Base-by-base conservation (phyloP, 2,888 invertebrate genomes). In the Ophioninae sp. region DNA sequence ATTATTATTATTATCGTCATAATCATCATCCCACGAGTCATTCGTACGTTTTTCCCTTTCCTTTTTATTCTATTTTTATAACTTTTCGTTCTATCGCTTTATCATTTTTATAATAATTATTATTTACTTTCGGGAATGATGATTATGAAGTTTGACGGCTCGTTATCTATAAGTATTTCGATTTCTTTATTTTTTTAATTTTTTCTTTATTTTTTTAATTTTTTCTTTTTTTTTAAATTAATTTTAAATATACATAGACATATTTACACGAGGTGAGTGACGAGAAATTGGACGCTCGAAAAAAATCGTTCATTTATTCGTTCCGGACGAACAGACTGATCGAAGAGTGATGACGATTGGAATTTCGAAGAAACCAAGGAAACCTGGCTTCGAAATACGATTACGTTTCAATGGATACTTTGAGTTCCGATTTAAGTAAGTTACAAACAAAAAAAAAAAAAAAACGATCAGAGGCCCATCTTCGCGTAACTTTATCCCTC, bases 1-100 rank as follows among this genome's bases (percentile, higher is more conserved):
- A 80, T 75, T 84, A 82, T 83, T 81, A 82, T 84, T 85, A 82
- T 86, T 79, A 84, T 72, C 84, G 81, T 80, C 80, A 82, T 85
- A 83, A 87, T 82, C 80, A 83, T 83, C 83, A 79, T 85, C 65
- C 58, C 77, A 83, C 81, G 81, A 67, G 69, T 78, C 71, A 82
- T 68, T 77, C 56, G 44, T 61, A 10, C 41, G 56, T 67, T n/a
- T 67, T 37, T 23, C 30, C 58, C 56, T 7, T 2, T 69, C 30
- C 22, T n/a, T 44, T 74, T 10, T 73, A 67, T 69, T 71, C 51
- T 23, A 63, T 68, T 3, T 59, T 20, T 22, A n/a, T 64, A 58
- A 51, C n/a, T 1, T 44, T 44, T 51, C 39, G 64, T 44, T 74
- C 51, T n/a, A n/a, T 65, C 22, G 5, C 2, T 23, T 8, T 68